These are phyloP conservation scores for Drosophila villosipedis DNA, from an alignment of 2,888 invertebrate species.

Conservation along the genomic window DNA sequence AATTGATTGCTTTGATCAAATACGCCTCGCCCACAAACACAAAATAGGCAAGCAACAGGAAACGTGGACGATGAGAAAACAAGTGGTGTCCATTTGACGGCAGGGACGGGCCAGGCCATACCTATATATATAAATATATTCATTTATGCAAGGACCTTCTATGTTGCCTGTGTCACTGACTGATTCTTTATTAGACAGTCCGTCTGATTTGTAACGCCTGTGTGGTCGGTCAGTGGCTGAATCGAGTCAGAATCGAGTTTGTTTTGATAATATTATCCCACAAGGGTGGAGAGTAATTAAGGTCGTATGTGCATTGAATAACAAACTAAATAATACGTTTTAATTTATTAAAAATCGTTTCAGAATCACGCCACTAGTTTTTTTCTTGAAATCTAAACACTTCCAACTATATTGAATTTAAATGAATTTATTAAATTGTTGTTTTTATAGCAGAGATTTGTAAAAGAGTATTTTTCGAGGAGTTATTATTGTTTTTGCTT, in stretches of 20 bases:
- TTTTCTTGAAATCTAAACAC: background rate
- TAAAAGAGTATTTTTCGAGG: background rate
- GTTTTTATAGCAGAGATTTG: background rate
- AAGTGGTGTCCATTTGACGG: conserved; percentile 14
- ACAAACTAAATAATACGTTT: background rate
- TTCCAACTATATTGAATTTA: background rate
- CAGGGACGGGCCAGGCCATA: conserved; percentile 16
- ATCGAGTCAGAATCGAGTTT: background rate
- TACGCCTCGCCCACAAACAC: conserved; percentile 38
- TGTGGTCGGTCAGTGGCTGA: conserved; percentile 1
- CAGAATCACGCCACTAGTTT: background rate
- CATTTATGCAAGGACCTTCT: conserved; percentile 47
- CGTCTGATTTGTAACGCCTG: conserved; percentile 54
- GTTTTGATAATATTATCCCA: conserved; percentile 17
- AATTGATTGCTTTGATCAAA: conserved; percentile 80
- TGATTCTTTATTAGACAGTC: conserved; percentile 70
- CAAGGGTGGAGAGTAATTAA: conserved; percentile 13
- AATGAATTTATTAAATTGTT: background rate
- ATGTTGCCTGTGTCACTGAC: conserved; percentile 41
- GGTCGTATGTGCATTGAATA: background rate
- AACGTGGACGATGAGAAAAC: conserved; percentile 6
- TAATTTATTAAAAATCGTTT: background rate
- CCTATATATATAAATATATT: conserved; percentile 34
- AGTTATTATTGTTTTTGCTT: background rate
- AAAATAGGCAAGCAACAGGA: conserved; percentile 37